Base-by-base conservation (phyloP, 2,888 invertebrate species). In the Eristalis pertinax region DNA sequence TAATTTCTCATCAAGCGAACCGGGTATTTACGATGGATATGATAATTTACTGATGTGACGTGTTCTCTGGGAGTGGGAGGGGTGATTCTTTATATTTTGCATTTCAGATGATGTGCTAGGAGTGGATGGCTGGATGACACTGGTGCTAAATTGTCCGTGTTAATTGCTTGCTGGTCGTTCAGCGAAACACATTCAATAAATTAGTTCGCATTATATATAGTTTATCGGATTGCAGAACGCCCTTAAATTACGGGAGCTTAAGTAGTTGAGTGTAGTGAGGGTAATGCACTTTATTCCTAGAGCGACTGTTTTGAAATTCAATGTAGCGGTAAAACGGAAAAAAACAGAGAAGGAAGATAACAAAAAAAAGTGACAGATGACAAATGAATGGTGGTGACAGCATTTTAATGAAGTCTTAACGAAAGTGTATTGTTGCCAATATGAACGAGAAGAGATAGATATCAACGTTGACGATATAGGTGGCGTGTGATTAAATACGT, bases 1-100 rank as follows among this genome's bases (percentile, higher is more conserved):
- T 84, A 87, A 87, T 87, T 87, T 77, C 84, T 77, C 76, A 84
- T 73, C 87, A 79, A 50, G 58, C 68, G 67, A 75, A 64, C 60
- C 60, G 50, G 69, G 72, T 79, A 79, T 83, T 87, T 84, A 79
- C 67, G 75, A 68, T 68, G 70, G 63, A n/a, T 58, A 76, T 82
- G 69, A 82, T 82, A 82, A 70, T 82, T 80, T 35, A n/a, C 19
- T 56, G 22, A 63, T 22, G 62, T 43, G n/a, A 24, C 11, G 29
- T 43, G 22, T 50, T 19, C 4, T 50, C 50, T 8, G 19, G 50
- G 50, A 19, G 50, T 50, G 35, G 10, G 24, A 43, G 26, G 15
- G 60, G 43, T 43, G 26, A 15, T 15, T 13, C 24, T 32, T 63
- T 19, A 50, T 50, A 43, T 15, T 41, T 62, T 75, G 64, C 35